phyloP scores from a whole-genome alignment of 37 sponge, comb jelly and placozoan genomes.

The Cliona cf. orientalis region DNA sequence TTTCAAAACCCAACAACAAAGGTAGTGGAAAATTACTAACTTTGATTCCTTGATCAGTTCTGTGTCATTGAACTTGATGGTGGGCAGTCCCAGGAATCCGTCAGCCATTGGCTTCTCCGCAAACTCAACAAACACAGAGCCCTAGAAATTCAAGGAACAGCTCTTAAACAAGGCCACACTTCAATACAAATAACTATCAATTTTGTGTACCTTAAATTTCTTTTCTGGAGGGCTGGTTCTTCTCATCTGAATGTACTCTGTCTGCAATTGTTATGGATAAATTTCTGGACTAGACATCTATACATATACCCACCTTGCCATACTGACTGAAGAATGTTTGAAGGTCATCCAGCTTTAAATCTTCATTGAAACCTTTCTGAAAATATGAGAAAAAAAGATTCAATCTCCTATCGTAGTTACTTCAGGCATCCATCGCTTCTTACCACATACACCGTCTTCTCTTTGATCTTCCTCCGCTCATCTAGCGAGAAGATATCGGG shows the following conservation, averaged over 20 bases:
- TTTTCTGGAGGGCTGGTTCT: slow-evolving; percentile 13
- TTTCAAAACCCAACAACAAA: not conserved
- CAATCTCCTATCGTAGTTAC: not conserved
- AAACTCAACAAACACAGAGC: slow-evolving; percentile 85
- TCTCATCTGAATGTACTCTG: slow-evolving; percentile 64
- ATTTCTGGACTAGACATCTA: too few species aligned
- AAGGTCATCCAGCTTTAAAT: slow-evolving; percentile 60
- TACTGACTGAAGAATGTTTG: slow-evolving; percentile 71
- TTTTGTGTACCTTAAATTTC: slow-evolving; percentile 37
- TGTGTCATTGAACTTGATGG: slow-evolving; percentile 43
- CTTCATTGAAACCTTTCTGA: slow-evolving; percentile 83
- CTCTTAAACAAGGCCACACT: not conserved
- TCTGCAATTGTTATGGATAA: slow-evolving; percentile 13
- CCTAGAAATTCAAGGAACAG: slow-evolving; percentile 47
- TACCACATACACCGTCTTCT: slow-evolving; percentile 76
- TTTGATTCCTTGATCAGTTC: slow-evolving; percentile 63
- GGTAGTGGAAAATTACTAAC: slow-evolving; percentile 20
- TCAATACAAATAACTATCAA: not conserved
- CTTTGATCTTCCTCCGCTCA: slow-evolving; percentile 39
- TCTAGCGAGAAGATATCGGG: slow-evolving; percentile 44
- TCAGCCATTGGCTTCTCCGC: slow-evolving; percentile 5
- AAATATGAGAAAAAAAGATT: not conserved
- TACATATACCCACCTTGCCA: slow-evolving; percentile 67
- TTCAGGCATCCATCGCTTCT: slow-evolving; percentile 6
- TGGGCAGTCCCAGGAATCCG: slow-evolving; percentile 8